Base-by-base conservation (phyloP, 2,113 vertebrate species). In the Pongo abelii region DNA sequence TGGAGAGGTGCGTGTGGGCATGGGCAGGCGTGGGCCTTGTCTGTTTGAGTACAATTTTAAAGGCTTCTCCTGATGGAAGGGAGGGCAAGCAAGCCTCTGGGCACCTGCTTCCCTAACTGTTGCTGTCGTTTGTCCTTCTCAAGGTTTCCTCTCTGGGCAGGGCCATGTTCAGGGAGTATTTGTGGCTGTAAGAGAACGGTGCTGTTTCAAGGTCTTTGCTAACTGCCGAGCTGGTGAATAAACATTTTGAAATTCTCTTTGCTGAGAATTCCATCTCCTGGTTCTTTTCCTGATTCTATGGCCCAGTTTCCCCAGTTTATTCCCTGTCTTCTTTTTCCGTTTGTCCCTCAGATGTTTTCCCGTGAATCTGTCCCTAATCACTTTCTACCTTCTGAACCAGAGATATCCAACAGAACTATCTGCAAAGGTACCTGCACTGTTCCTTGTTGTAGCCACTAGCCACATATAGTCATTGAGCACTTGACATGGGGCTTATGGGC, bases 71-170 rank as follows among this genome's bases (percentile, higher is more conserved):
- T 38, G 46, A 75, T 87, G 64, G 38, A 20, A 80, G 72, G 72
- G 59, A 83, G n/a, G 84, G 13, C 87, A 91, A 93, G 88, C n/a
- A 91, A 90, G 94, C 94, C 92, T 92, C 92, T 93, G 69, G 97
- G 90, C 97, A 74, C 61, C 59, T 89, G 84, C 86, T 88, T 97
- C 64, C 79, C 74, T 79, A 38, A n/a, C 46, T 88, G n/a, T 2
- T 80, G 88, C 84, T 70, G 20, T 84, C 40, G 1, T 97, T 97
- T 94, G 96, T 95, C 95, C 97, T 98, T 97, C 84, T 97, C 95
- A 97, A 96, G 93, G 95, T 98, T 97, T 97, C 38, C 35, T 93
- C 94, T 83, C 43, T 81, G 77, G 92, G 91, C 72, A 78, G 38
- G 55, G 88, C 80, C 81, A 83, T 64, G 91, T 90, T 95, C 90